These are phyloP conservation scores for Osmoderma eremita DNA, from an alignment of 2,888 invertebrate species.

Conservation along the genomic window DNA sequence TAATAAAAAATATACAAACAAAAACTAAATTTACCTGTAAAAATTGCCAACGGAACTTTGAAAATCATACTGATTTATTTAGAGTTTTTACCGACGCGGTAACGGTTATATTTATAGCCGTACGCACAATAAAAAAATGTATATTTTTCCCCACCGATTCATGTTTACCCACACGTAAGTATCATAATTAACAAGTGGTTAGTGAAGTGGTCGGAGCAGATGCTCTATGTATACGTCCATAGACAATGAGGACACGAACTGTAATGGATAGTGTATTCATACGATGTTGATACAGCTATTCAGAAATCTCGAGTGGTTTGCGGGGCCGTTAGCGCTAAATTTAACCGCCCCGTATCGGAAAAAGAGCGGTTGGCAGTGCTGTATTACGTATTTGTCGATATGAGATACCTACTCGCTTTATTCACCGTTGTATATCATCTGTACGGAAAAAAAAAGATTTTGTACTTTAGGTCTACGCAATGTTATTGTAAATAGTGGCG, in stretches of 20 bases:
- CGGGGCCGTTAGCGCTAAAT: conserved; percentile 41
- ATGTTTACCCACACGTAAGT: conserved; percentile 40
- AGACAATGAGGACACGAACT: conserved; percentile 43
- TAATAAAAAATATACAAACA: too few species aligned
- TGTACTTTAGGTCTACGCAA: too few species aligned
- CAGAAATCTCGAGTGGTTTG: conserved; percentile 42
- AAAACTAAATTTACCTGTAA: too few species aligned
- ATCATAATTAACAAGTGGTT: conserved; percentile 43
- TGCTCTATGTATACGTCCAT: conserved; percentile 36
- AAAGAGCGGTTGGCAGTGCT: conserved; percentile 15
- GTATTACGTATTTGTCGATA: background rate
- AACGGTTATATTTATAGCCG: conserved; percentile 17
- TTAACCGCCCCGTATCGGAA: conserved; percentile 37
- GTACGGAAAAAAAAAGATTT: too few species aligned
- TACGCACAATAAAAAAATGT: conserved; percentile 10
- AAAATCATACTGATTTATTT: too few species aligned
- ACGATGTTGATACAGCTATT: conserved; percentile 45
- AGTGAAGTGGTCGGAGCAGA: conserved; percentile 42
- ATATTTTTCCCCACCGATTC: conserved; percentile 31
- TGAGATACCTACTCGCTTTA: too few species aligned
- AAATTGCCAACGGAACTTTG: too few species aligned
- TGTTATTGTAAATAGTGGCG: too few species aligned
- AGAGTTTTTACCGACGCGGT: background rate
- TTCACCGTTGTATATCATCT: too few species aligned
- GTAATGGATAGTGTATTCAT: conserved; percentile 45